Conservation (phyloP, 1,140 invertebrate genomes). For the Araneus ventricosus region DNA sequence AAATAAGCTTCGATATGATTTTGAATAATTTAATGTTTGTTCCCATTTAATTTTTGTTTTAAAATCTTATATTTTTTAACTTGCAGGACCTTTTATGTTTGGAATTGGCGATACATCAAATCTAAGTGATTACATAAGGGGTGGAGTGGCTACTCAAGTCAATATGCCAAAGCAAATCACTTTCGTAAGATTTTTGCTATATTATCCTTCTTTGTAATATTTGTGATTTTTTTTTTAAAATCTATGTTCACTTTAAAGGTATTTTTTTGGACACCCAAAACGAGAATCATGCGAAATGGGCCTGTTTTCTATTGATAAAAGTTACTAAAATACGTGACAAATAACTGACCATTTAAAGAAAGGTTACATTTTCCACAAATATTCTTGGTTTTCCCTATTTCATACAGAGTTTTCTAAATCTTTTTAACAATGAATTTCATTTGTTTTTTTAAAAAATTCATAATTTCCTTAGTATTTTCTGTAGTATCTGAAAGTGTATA, state of each 20-base stretch:
- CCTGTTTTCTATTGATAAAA: not conserved
- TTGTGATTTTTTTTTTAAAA: not conserved
- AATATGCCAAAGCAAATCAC: conserved; percentile 94
- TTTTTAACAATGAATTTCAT: too few relatives aligned
- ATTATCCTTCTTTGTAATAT: not conserved
- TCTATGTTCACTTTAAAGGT: too few relatives aligned
- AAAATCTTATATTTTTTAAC: not conserved
- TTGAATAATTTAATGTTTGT: not conserved
- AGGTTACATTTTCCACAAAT: too few relatives aligned
- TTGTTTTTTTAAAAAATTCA: too few relatives aligned
- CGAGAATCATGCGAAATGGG: too few relatives aligned
- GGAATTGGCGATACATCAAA: conserved; percentile 95
- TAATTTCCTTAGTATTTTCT: too few relatives aligned
- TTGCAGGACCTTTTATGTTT: conserved; percentile 95
- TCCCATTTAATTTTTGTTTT: not conserved
- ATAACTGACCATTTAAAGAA: too few relatives aligned
- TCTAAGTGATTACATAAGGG: conserved; percentile 83
- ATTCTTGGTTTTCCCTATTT: too few relatives aligned
- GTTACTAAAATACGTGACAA: too few relatives aligned
- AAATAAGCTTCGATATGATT: not conserved
- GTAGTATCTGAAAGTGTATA: too few relatives aligned
- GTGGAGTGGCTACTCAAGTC: conserved; percentile 96
- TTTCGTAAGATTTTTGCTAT: conserved; percentile 83
- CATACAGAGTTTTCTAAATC: too few relatives aligned
- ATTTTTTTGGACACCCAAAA: too few relatives aligned